Base-by-base conservation (phyloP, 2,113 vertebrate species). In the Bucco capensis region DNA sequence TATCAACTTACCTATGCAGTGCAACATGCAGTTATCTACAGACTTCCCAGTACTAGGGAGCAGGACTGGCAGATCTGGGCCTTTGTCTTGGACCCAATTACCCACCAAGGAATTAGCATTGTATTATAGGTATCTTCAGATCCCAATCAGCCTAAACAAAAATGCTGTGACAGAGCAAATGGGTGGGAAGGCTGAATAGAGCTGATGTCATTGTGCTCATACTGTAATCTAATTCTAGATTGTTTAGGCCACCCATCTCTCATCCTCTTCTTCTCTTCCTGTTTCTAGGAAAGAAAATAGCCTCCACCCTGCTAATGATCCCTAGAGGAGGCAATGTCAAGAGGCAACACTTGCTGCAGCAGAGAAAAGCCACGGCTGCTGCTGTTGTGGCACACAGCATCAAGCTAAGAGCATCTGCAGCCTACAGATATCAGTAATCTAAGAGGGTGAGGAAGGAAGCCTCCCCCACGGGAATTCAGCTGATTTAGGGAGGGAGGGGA, bases 261-360 rank as follows among this genome's bases (percentile, higher is more conserved):
- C 86, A 82, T 71, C 61, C 81, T 90, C 77, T 83, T 85, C 90
- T 89, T 57, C 91, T 93, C 80, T 96, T 96, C 93, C 95, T 96
- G 77, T 95, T 96, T 96, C 93, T 95, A 96, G 95, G 95, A 87
- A 95, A 93, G 67, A 61, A 44, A 82, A 90, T 30, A 81, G 88
- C 94, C 95, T 94, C 95, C 93, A 89, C 92, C 95, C 90, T 90
- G 81, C 81, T 90, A 90, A 94, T 70, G 88, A 92, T 66, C 62
- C 66, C 93, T 70, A 10, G 61, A 90, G 92, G 70, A 95, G 66
- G 81, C 74, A 65, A 81, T 65, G 21, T 88, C 94, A 92, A 92
- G 79, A 96, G 95, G 94, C 93, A 95, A 61, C 79, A 31, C 86
- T 95, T 75, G 76, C 57, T 93, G 83, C 77, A 78, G 86, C 83